Evolutionary conservation across 2,888 invertebrate species (phyloP).

Genomic region (Apotomis turbidana): DNA sequence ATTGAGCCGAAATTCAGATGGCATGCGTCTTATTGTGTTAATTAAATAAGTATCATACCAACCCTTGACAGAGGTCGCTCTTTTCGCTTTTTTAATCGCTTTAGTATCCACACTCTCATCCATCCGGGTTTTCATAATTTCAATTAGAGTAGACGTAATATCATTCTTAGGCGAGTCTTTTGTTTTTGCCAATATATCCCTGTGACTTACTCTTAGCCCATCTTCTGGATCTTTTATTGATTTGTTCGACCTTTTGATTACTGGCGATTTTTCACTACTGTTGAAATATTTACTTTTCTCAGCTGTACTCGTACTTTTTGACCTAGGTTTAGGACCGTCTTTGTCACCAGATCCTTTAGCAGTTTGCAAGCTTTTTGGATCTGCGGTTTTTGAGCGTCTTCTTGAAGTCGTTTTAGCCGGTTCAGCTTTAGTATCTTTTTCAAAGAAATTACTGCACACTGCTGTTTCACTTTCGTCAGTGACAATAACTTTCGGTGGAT

Average conservation of each 20-base stretch:
- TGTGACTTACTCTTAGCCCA: slow-evolving; percentile 69
- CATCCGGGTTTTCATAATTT: slow-evolving; percentile 79
- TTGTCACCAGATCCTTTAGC: slow-evolving; percentile 32
- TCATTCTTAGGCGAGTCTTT: slow-evolving; percentile 62
- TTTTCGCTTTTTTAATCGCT: slow-evolving; percentile 43
- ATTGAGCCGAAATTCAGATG: no score
- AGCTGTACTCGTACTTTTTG: slow-evolving; percentile 60
- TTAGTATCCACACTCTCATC: slow-evolving; percentile 51
- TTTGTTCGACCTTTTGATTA: slow-evolving; percentile 50
- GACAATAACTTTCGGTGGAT: slow-evolving; percentile 58
- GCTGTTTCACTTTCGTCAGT: slow-evolving; percentile 54
- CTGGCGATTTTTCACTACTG: slow-evolving; percentile 41
- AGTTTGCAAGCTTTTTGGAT: slow-evolving; percentile 43
- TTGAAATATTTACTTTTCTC: slow-evolving; percentile 72
- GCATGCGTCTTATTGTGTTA: no score
- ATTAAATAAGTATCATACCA: slow-evolving; percentile 33
- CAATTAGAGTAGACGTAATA: slow-evolving; percentile 78
- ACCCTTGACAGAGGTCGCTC: slow-evolving; percentile 67
- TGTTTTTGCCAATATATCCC: slow-evolving; percentile 60
- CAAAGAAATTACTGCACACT: slow-evolving; percentile 67
- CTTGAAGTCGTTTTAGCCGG: slow-evolving; percentile 42
- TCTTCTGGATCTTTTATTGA: slow-evolving; percentile 55
- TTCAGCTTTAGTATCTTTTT: slow-evolving; percentile 41
- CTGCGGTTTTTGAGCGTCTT: slow-evolving; percentile 54
- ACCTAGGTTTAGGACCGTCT: slow-evolving; percentile 52